phyloP scores from a whole-genome alignment of 2,113 vertebrate species.

The Elgaria multicarinata region DNA sequence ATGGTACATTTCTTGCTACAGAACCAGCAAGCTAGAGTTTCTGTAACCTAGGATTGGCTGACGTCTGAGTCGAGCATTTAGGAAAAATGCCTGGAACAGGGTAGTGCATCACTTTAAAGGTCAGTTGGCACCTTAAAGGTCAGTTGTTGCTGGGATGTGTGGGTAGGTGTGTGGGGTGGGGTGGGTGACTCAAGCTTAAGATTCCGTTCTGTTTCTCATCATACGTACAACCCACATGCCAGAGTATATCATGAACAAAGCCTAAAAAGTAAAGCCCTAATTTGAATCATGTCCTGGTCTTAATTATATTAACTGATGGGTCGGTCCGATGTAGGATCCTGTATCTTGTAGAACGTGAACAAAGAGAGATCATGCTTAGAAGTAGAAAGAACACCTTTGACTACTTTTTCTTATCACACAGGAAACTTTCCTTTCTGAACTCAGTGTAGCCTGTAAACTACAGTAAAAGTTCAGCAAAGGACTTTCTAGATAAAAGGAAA shows the following conservation, averaged over 20 bases:
- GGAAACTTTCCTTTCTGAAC: not conserved
- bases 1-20: not conserved
- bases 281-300: not conserved
- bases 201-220: not conserved
- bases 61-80: no score
- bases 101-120: not conserved
- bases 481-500: not conserved
- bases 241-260: not conserved
- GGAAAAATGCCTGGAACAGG: not conserved
- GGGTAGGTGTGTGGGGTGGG: no score
- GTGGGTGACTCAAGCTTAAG: not conserved
- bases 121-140: not conserved
- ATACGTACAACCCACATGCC: not conserved
- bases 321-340: not conserved
- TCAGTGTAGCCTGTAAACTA: not conserved
- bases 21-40: not conserved
- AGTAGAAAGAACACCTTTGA: not conserved
- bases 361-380: not conserved
- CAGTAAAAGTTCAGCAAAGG: not conserved
- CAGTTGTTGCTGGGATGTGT: no score
- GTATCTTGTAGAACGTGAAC: not conserved
- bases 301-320: not conserved
- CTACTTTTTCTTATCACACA: not conserved
- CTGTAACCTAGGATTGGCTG: not conserved
- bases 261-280: not conserved